Conservation (phyloP, 1,140 invertebrate genomes). For the Tribolium madens region DNA sequence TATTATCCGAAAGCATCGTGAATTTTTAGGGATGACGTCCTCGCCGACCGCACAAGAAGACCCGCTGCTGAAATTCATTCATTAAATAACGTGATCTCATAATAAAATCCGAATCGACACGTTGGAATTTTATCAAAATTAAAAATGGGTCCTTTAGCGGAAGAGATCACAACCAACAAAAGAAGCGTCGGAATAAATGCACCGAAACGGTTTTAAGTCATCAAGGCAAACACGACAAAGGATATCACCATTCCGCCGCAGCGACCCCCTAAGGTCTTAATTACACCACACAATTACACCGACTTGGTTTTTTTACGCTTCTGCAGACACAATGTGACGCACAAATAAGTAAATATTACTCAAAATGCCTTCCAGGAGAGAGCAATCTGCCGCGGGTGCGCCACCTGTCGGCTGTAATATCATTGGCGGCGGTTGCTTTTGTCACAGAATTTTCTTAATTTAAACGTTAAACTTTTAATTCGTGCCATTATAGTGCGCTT, state of each 20-base stretch:
- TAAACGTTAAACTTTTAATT: constrained; percentile 42
- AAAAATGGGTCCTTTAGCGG: constrained; percentile 24
- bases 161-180: constrained; percentile 39
- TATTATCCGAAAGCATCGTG: constrained; percentile 22
- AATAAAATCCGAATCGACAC: constrained; percentile 3
- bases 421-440: constrained; percentile 15
- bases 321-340: constrained; percentile 39
- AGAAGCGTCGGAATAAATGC: constrained; percentile 39
- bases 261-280: constrained; percentile 48
- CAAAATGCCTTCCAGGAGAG: constrained; percentile 41
- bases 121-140: constrained; percentile 21
- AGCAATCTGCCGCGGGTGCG: constrained; percentile 32
- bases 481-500: constrained; percentile 26
- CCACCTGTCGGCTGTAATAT: constrained; percentile 40
- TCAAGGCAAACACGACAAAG: constrained; percentile 45
- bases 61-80: constrained; percentile 1
- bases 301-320: constrained; percentile 44
- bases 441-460: constrained; percentile 33
- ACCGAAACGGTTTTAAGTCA: constrained; percentile 45
- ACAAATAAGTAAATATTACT: constrained; percentile 50
- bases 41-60: constrained; percentile 4
- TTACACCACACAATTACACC: constrained; percentile 48
- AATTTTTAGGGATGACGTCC: constrained; percentile 33
- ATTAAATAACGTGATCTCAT: background rate
- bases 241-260: constrained; percentile 42